These are phyloP conservation scores for Hyposmocoma kahamanoa DNA, from an alignment of 1,140 invertebrate genomes.

Conservation along the genomic window DNA sequence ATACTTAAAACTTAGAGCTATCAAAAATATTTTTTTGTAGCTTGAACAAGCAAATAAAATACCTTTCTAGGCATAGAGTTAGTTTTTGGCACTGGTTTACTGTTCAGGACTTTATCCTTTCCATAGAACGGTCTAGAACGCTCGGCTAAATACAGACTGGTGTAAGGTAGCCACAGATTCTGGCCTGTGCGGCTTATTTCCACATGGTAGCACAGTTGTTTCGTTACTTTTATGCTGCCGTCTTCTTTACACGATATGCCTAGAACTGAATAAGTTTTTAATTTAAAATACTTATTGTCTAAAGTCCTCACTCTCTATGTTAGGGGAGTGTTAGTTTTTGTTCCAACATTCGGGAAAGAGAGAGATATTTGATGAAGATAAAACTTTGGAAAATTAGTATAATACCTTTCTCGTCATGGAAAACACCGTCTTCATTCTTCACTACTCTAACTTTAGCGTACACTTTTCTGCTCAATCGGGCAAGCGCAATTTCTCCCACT, in stretches of 20 bases:
- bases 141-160: conserved; percentile 45
- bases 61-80: conserved; percentile 49
- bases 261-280: no score
- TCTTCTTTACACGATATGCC: conserved; percentile 41
- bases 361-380: no score
- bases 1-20: no score
- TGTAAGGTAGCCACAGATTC: conserved; percentile 56
- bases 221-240: conserved; percentile 30
- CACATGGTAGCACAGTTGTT: conserved; percentile 56
- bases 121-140: conserved; percentile 60
- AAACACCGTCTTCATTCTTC: conserved; percentile 54
- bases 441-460: conserved; percentile 55
- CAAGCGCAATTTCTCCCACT: conserved; percentile 51
- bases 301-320: no score
- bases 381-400: no score
- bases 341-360: no score
- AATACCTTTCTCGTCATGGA: conserved; percentile 55
- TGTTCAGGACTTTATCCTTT: conserved; percentile 18
- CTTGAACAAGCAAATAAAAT: no score
- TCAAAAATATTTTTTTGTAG: no score
- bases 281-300: no score
- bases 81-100: conserved; percentile 5
- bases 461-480: conserved; percentile 45
- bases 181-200: conserved; percentile 39
- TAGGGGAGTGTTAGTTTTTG: no score